Percentiles rank a stretch among this genome's conserved stretches.
Conservation (phyloP, 2,113 vertebrate genomes). For the Paradoxurus hermaphroditus region DNA sequence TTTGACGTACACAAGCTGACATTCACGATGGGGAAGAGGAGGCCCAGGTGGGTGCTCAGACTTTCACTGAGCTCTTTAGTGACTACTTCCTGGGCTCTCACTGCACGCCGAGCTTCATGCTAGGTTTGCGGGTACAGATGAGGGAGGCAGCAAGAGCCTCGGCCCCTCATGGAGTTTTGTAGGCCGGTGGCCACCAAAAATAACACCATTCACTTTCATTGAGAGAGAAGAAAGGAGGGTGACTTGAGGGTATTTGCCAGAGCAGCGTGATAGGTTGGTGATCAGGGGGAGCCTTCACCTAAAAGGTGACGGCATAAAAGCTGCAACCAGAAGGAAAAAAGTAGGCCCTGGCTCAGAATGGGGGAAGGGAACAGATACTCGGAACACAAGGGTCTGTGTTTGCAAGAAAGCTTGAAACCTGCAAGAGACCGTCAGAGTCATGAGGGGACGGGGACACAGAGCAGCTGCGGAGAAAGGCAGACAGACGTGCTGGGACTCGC, state of each 20-base stretch:
- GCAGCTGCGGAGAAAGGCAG: neutral
- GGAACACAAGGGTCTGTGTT: neutral
- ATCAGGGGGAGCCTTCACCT: neutral
- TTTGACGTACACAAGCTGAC: neutral
- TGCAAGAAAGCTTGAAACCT: neutral
- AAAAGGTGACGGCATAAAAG: neutral
- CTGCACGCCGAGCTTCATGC: neutral
- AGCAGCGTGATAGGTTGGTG: neutral
- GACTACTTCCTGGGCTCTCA: neutral
- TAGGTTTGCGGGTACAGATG: neutral
- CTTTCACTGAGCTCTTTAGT: neutral
- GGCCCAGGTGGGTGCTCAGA: neutral
- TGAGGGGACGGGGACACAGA: neutral
- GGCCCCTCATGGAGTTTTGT: neutral
- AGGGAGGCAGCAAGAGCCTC: neutral
- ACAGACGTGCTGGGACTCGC: accelerated
- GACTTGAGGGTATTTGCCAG: neutral
- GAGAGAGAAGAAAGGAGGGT: neutral
- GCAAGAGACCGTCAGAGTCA: neutral
- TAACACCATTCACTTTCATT: accelerated
- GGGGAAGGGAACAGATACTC: neutral
- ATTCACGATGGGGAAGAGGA: neutral
- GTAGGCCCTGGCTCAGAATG: neutral
- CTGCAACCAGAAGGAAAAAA: neutral
- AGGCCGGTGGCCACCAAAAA: neutral